Percentiles rank a stretch among this genome's conserved stretches.
These are phyloP conservation scores for Enhydra lutris DNA, from an alignment of 2,113 vertebrate genomes.

Conservation along the genomic window DNA sequence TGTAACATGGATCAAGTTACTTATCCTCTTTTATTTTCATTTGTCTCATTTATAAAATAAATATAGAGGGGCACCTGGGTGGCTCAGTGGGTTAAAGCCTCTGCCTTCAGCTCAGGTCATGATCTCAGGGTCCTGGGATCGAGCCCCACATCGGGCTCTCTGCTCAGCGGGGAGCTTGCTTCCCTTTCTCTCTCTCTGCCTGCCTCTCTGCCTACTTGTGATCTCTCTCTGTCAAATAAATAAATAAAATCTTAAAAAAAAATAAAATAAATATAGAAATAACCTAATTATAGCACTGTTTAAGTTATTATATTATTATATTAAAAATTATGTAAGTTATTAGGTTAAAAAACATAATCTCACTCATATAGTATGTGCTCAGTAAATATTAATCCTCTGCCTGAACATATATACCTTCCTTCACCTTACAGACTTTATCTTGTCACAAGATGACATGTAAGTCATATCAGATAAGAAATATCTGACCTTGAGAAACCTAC, in stretches of 20 bases:
- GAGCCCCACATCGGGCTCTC: no score
- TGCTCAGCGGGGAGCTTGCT: no score
- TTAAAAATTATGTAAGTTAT: not conserved
- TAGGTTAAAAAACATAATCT: not conserved
- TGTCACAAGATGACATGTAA: not conserved
- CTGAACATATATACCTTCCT: not conserved
- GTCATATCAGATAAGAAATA: not conserved
- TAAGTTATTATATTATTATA: not conserved
- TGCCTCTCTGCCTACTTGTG: no score
- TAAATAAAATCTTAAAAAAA: no score
- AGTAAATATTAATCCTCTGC: not conserved
- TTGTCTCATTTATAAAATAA: not conserved
- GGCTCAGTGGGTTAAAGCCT: no score
- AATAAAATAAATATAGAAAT: not conserved
- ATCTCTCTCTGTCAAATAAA: no score
- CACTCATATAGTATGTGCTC: not conserved
- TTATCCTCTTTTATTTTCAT: not conserved
- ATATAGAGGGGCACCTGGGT: not conserved
- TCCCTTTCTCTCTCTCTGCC: no score
- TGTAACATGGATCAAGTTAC: not conserved
- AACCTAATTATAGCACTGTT: not conserved
- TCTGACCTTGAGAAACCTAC: not conserved
- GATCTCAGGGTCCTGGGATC: no score
- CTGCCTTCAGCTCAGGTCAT: no score
- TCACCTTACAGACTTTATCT: not conserved